Evolutionary conservation across 2,797 vertebrate species (phyloP), one percentile per base, ranked within the genome.

Genomic region (Pagetopsis macropterus): DNA sequence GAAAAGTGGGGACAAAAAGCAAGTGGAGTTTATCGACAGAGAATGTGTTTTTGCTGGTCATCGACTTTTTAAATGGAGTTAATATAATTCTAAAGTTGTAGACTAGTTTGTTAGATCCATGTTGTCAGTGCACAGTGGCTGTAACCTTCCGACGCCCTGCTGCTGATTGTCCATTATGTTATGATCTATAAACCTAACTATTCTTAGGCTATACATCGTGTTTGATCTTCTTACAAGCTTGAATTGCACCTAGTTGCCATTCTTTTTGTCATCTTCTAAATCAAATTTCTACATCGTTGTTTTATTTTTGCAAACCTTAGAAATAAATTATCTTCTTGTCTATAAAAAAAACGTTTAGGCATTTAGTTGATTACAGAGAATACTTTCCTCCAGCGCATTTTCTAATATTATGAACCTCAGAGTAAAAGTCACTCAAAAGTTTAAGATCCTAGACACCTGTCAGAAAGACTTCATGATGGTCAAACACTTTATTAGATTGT

Each of bases 1-100:
- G 68, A 72, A 70, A 60, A 52, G 55, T 0, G 21, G 54, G 37
- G 59, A 62, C 37, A 31, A 44, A 54, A 21, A 41, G 56, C 17
- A 19, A 63, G 50, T 16, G 19, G 3, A 63, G 63, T 15, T 72
- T 5, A 23, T 13, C 31, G 33, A 62, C n/a, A 65, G 69, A 65
- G 65, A 61, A 33, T 43, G 21, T 63, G 43, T 63, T 64, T 54
- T 64, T 51, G 41, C 45, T 52, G 52, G 15, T 14, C 4, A 1
- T 52, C 14, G 43, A 5, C 21, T 45, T 65, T 13, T 4, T 4
- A 49, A 44, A 33, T 40, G 9, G 40, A 65, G 57, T 65, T n/a
- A 41, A 7, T 37, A 46, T 57, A 51, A 45, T 56, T 62, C 8
- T 49, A 15, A 44, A 65, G 50, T 63, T 43, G 1, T 15, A n/a